Conservation (phyloP, 2,888 invertebrate genomes). For the Eristalis arbustorum region DNA sequence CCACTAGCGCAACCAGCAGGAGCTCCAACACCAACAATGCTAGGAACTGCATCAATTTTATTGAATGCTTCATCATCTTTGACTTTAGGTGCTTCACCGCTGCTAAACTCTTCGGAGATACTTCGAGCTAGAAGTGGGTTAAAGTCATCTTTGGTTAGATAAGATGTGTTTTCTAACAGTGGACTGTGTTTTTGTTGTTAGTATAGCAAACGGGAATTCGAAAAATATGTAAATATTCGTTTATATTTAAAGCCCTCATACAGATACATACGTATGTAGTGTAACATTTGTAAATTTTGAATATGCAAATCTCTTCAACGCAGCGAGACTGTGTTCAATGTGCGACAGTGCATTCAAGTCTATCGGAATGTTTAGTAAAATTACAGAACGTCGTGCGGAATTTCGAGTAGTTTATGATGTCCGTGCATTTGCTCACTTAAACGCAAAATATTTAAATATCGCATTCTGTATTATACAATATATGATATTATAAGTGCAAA, state of each 20-base stretch:
- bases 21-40: conserved; percentile 74
- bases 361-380: too few species aligned
- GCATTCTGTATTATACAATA: too few species aligned
- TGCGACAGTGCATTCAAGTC: too few species aligned
- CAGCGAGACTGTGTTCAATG: too few species aligned
- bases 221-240: background rate
- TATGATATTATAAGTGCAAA: too few species aligned
- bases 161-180: background rate
- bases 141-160: background rate
- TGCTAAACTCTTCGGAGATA: conserved; percentile 98
- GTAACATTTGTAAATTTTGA: background rate
- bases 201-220: conserved; percentile 17
- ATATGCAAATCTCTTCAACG: background rate
- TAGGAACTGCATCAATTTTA: conserved; percentile 76
- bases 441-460: too few species aligned
- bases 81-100: conserved; percentile 87
- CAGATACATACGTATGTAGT: background rate
- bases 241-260: background rate
- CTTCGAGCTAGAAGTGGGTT: conserved; percentile 87
- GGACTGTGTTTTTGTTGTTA: background rate
- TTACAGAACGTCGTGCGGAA: too few species aligned
- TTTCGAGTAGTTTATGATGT: too few species aligned
- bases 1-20: background rate
- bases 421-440: too few species aligned
- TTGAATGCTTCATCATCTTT: conserved; percentile 83